These are phyloP conservation scores for Zophobas atratus DNA, from an alignment of 1,140 invertebrate genomes.

Conservation along the genomic window DNA sequence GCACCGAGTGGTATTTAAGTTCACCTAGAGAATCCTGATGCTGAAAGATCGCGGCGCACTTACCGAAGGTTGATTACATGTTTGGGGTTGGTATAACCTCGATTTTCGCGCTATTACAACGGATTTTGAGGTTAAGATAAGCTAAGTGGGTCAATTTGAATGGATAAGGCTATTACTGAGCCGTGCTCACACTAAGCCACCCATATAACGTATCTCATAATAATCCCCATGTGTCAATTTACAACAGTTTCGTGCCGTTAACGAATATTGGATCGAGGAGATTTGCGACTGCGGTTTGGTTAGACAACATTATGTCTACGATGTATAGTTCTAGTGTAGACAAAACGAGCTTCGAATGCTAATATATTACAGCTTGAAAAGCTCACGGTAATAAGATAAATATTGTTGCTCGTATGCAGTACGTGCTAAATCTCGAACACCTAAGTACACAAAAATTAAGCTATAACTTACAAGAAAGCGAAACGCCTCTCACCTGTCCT, in stretches of 20 bases:
- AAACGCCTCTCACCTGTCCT: too few relatives aligned
- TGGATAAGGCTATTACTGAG: constrained; percentile 40
- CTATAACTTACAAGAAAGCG: too few relatives aligned
- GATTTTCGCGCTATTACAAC: constrained; percentile 44
- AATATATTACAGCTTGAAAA: too few relatives aligned
- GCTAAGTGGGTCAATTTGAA: constrained; percentile 49
- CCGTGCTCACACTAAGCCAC: constrained; percentile 1
- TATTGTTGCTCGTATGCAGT: too few relatives aligned
- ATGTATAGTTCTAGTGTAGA: too few relatives aligned
- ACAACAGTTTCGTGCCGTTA: constrained; percentile 25
- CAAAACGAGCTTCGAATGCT: too few relatives aligned
- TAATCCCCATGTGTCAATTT: constrained; percentile 42
- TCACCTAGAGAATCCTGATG: constrained; percentile 23
- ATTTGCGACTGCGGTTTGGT: constrained; percentile 12
- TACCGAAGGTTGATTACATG: constrained; percentile 40
- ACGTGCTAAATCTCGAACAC: too few relatives aligned
- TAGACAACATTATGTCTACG: background rate
- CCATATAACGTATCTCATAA: constrained; percentile 35
- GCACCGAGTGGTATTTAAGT: constrained; percentile 12
- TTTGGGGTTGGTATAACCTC: constrained; percentile 24
- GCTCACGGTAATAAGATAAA: too few relatives aligned
- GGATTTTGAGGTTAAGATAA: constrained; percentile 48
- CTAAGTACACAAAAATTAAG: too few relatives aligned
- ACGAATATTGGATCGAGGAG: constrained; percentile 23
- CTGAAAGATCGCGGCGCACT: constrained; percentile 14